Conservation (phyloP, 2,113 vertebrate genomes). For the Pollimyrus isidori region DNA sequence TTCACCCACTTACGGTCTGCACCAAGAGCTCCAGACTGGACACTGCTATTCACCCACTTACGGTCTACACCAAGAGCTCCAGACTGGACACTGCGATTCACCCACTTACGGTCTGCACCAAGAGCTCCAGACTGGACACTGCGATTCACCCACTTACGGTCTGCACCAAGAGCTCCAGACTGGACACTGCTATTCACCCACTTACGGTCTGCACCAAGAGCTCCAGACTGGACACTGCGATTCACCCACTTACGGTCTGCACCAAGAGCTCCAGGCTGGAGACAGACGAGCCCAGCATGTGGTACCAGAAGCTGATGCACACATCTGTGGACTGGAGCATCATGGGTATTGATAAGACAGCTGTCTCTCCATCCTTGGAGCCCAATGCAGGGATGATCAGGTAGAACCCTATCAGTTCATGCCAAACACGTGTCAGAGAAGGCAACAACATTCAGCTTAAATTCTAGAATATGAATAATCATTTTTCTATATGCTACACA, state of each 20-base stretch:
- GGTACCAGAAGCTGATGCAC: slow-evolving; percentile 63
- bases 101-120: too few species aligned
- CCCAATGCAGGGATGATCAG: slow-evolving; percentile 53
- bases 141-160: slow-evolving; percentile 34
- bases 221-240: not conserved
- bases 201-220: too few species aligned
- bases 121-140: not conserved
- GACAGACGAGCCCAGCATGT: slow-evolving; percentile 57
- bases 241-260: slow-evolving; percentile 38
- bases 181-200: too few species aligned
- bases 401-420: slow-evolving; percentile 45
- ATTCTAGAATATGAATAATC: not conserved
- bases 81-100: slow-evolving; percentile 31
- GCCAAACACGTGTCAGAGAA: not conserved
- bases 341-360: slow-evolving; percentile 42
- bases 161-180: slow-evolving; percentile 44
- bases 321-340: slow-evolving; percentile 21
- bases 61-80: slow-evolving; percentile 50
- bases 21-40: not conserved
- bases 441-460: not conserved
- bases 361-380: slow-evolving; percentile 34
- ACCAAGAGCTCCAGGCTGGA: slow-evolving; percentile 51
- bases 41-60: slow-evolving; percentile 22
- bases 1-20: too few species aligned
- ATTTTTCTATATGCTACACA: not conserved